Base-by-base conservation (phyloP, 2,888 invertebrate genomes). In the Clanis bilineata region DNA sequence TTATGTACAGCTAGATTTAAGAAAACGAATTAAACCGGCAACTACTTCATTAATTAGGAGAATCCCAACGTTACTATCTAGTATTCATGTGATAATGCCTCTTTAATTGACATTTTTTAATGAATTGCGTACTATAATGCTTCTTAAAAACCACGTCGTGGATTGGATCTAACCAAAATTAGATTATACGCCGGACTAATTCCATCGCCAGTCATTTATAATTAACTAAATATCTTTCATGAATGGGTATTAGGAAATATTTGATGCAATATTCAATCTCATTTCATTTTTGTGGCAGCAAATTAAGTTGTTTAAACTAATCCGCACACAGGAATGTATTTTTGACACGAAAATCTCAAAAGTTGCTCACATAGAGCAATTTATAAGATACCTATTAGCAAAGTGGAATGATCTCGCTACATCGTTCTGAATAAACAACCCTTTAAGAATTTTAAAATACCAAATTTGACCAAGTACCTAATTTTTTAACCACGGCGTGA, bases 1-100 rank as follows among this genome's bases (percentile, higher is more conserved):
- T 10, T 6, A 12, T 51, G 51, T 51, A 51, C 51, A 51, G 51
- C 32, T 51, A 51, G 51, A 15, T 32, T 51, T 51, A 51, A 51
- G 51, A 32, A 36, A 9, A 28, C 3, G 10, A 32, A 21, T 18
- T 6, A 23, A 45, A 59, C 59, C 59, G 56, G 38, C n/a, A 56
- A 25, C 55, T 56, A 59, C 59, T 59, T 56, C 56, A 56, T 38
- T 56, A 59, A 56, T 59, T 59, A 56, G 59, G 41, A 43, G 9
- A 59, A 18, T 22, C 43, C 59, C 55, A 23, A n/a, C 10, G 18
- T 15, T 10, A 21, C 58, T 58, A 43, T 51, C 28, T 23, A 28
- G 45, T 10, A n/a, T 47, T 51, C 18, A 39, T 21, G 25, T 25
- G 38, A 58, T 5, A 6, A 28, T 12, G 58, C 58, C 38, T 58